phyloP scores from a whole-genome alignment of 1,140 invertebrate genomes.

The Chironomus striatipennis region DNA sequence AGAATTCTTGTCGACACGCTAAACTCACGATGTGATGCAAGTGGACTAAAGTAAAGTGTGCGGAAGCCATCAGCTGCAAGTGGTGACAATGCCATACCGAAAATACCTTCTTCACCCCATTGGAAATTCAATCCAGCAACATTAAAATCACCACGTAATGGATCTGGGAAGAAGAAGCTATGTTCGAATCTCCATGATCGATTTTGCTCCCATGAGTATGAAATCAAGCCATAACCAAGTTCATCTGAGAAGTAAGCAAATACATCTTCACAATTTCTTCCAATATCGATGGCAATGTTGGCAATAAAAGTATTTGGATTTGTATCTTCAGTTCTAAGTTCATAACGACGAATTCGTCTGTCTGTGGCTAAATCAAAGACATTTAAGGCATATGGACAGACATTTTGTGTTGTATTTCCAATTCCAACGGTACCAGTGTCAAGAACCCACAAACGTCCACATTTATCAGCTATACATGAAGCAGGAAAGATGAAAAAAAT shows the following conservation, averaged over 20 bases:
- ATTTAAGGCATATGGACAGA: conserved; percentile 63
- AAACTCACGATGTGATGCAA: conserved; percentile 67
- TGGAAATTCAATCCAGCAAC: conserved; percentile 72
- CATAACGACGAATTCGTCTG: conserved; percentile 57
- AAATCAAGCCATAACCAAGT: conserved; percentile 66
- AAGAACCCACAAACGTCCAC: conserved; percentile 69
- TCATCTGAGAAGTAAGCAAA: conserved; percentile 75
- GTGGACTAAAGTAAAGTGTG: conserved; percentile 64
- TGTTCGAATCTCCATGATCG: conserved; percentile 68
- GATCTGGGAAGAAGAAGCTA: conserved; percentile 70
- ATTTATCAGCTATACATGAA: conserved; percentile 48
- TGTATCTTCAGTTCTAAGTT: conserved; percentile 58
- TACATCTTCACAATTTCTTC: conserved; percentile 62
- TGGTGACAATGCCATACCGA: conserved; percentile 64
- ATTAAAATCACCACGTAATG: conserved; percentile 64
- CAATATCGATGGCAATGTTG: conserved; percentile 70
- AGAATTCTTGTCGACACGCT: conserved; percentile 64
- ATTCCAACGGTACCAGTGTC: conserved; percentile 74
- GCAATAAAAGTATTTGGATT: conserved; percentile 70
- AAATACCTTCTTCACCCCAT: conserved; percentile 72
- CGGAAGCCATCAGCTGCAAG: conserved; percentile 53
- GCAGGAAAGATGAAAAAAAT: conserved; percentile 23
- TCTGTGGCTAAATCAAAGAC: conserved; percentile 67
- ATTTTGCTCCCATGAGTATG: conserved; percentile 64
- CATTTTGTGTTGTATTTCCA: conserved; percentile 60